phyloP scores from a whole-genome alignment of 2,888 invertebrate species.

The Epinotia bilunana region DNA sequence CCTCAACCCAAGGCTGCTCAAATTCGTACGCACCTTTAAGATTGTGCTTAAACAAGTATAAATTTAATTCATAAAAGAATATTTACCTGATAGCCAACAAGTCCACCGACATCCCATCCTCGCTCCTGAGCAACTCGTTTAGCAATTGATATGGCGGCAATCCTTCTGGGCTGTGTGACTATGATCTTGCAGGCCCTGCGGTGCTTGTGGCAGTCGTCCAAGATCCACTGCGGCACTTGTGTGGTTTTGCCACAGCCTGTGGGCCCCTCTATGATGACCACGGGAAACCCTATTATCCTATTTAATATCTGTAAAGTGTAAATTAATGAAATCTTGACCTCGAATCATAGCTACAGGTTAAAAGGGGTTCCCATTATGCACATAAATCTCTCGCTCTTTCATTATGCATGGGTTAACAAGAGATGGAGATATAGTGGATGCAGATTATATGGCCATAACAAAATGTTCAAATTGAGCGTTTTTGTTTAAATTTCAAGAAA shows the following conservation, averaged over 20 bases:
- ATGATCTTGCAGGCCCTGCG: slow-evolving; percentile 91
- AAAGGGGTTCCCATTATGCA: no score
- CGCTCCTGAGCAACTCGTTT: slow-evolving; percentile 93
- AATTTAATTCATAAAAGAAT: background rate
- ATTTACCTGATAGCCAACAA: slow-evolving; percentile 95
- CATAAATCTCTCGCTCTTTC: no score
- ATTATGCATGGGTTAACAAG: no score
- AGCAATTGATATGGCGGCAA: slow-evolving; percentile 96
- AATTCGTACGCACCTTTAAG: no score
- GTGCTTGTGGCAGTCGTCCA: slow-evolving; percentile 89
- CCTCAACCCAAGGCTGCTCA: no score
- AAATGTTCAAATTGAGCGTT: no score
- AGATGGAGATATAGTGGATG: no score
- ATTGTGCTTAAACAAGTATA: background rate
- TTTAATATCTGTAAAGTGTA: slow-evolving; percentile 87
- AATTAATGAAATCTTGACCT: slow-evolving; percentile 20
- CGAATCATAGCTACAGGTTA: background rate
- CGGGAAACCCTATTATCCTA: slow-evolving; percentile 87
- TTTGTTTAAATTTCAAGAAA: no score
- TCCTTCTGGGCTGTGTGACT: slow-evolving; percentile 96
- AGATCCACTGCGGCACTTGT: slow-evolving; percentile 95
- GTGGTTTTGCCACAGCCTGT: slow-evolving; percentile 98
- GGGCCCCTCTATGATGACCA: slow-evolving; percentile 94
- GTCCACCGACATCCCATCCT: slow-evolving; percentile 90
- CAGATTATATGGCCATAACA: no score